Conservation (phyloP, 2,113 vertebrate genomes). For the Ranitomeya variabilis region DNA sequence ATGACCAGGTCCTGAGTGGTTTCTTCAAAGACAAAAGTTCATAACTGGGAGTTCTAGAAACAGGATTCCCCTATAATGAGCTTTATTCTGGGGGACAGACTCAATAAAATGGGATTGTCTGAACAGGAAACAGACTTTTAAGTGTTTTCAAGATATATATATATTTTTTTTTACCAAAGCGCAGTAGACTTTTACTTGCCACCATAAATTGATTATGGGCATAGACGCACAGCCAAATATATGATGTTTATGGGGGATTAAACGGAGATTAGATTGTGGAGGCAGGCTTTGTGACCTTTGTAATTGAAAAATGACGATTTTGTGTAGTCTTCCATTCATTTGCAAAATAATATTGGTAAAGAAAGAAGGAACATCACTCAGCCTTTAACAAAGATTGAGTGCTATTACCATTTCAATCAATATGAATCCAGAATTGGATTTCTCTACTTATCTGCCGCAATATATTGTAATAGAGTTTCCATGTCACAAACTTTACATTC, state of each 20-base stretch:
- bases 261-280: too few species aligned
- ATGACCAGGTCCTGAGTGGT: not conserved
- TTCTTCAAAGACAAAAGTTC: too few species aligned
- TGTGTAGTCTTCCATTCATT: not conserved
- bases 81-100: too few species aligned
- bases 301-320: not conserved
- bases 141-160: too few species aligned
- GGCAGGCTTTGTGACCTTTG: too few species aligned
- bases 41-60: too few species aligned
- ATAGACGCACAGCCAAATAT: not conserved
- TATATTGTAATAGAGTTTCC: not conserved
- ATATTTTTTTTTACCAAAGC: too few species aligned
- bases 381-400: not conserved
- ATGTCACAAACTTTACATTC: too few species aligned
- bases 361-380: not conserved
- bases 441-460: not conserved
- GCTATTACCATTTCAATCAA: not conserved
- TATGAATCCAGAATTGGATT: not conserved
- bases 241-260: too few species aligned
- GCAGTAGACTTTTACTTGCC: not conserved
- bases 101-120: too few species aligned
- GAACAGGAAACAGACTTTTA: too few species aligned
- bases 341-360: not conserved
- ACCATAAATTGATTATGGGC: not conserved
- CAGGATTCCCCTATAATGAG: too few species aligned